Percentiles rank a stretch among this genome's conserved stretches.
Conservation (phyloP, 2,113 vertebrate species). For the Castor canadensis region DNA sequence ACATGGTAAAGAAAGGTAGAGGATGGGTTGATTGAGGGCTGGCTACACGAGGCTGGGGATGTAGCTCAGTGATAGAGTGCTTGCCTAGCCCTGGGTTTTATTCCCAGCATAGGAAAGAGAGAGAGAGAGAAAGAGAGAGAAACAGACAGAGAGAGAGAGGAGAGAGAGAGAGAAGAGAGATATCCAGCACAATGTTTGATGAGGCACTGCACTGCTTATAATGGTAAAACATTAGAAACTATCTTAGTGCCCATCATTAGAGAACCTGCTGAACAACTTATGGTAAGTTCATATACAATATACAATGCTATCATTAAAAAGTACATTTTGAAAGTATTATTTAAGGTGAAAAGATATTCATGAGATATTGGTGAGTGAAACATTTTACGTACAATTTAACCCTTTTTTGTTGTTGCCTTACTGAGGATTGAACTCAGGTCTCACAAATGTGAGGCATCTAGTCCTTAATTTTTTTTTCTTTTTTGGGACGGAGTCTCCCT, state of each 20-base stretch:
- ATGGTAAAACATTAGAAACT: not conserved
- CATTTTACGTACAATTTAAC: not conserved
- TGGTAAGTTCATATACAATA: not conserved
- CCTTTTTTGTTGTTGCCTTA: not conserved
- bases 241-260: not conserved
- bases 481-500: too few species aligned
- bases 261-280: not conserved
- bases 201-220: not conserved
- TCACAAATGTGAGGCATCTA: too few species aligned
- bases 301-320: not conserved
- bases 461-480: too few species aligned
- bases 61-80: too few species aligned
- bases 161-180: too few species aligned
- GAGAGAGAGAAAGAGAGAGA: too few species aligned
- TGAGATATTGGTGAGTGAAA: not conserved
- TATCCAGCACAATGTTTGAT: not conserved
- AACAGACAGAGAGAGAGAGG: too few species aligned
- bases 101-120: too few species aligned
- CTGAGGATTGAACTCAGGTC: too few species aligned
- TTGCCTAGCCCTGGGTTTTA: too few species aligned
- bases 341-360: slow-evolving; percentile 11
- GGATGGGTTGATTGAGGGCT: not conserved
- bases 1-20: not conserved
- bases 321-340: not conserved
- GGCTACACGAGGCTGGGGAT: not conserved